Conservation (phyloP, 2,113 vertebrate genomes). For the Phainopepla nitens region DNA sequence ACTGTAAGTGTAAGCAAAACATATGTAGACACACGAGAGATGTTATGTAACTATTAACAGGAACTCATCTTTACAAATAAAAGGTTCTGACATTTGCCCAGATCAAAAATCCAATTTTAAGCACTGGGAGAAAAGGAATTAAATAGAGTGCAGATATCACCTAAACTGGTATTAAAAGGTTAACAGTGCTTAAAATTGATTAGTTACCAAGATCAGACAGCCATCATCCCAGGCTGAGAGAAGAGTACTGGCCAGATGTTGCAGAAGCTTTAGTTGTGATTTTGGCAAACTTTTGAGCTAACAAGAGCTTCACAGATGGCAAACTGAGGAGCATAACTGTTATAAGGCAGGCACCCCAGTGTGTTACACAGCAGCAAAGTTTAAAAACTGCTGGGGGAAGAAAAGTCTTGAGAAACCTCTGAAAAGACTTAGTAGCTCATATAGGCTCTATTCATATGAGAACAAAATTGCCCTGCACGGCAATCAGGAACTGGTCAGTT, state of each 20-base stretch:
- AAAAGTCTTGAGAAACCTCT: neutral
- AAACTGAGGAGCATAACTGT: neutral
- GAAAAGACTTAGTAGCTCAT: neutral
- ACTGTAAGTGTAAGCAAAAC: neutral
- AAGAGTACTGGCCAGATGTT: neutral
- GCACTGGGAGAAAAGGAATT: conserved; percentile 36
- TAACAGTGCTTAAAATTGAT: conserved; percentile 52
- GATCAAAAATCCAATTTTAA: conserved; percentile 58
- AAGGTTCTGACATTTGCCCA: conserved; percentile 48
- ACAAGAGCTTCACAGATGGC: neutral
- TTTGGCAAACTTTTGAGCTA: neutral
- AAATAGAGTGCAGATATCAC: conserved; percentile 30
- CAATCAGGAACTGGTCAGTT: neutral
- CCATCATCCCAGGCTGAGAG: neutral
- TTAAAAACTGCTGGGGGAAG: neutral
- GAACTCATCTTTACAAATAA: conserved; percentile 20
- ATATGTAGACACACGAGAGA: neutral
- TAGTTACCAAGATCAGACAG: conserved; percentile 31
- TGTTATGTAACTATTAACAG: neutral
- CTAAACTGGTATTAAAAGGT: conserved; percentile 55
- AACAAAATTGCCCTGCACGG: neutral
- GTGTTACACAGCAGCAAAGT: neutral
- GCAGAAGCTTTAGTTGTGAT: neutral
- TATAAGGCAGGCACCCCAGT: neutral
- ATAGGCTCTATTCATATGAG: neutral